A percentile compares a stretch with the other conserved stretches of the same genome.
Evolutionary conservation across 1,140 invertebrate species (phyloP).

Genomic region (Doryteuthis pealeii): DNA sequence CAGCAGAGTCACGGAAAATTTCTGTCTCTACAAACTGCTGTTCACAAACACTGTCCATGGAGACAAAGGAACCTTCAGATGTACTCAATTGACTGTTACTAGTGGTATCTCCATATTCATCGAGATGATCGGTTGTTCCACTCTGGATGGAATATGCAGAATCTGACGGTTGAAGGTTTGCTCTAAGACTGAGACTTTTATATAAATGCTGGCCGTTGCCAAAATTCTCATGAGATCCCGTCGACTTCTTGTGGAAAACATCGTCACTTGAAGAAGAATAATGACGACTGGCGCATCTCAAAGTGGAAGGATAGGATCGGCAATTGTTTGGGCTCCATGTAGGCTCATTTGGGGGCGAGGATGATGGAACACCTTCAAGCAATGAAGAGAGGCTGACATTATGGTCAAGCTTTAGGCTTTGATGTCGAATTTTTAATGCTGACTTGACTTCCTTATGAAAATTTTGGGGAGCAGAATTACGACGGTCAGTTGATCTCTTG

Average conservation of each 20-base stretch:
- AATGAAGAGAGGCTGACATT: neutral
- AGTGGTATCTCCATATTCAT: neutral
- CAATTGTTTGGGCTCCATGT: no score
- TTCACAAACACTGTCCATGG: constrained; percentile 44
- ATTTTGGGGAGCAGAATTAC: no score
- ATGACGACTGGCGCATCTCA: neutral
- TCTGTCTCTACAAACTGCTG: constrained; percentile 36
- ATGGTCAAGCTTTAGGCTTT: neutral
- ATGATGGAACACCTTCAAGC: neutral
- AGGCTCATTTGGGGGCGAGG: no score
- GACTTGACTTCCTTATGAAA: no score
- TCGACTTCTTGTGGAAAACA: neutral
- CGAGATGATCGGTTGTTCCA: constrained; percentile 13
- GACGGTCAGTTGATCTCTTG: no score
- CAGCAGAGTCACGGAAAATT: constrained; percentile 32
- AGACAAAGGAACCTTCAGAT: constrained; percentile 24
- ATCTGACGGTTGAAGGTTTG: constrained; percentile 28
- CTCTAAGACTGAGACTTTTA: neutral
- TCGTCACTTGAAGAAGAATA: neutral
- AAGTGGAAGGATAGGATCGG: neutral
- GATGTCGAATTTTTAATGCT: neutral
- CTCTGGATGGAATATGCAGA: constrained; percentile 42
- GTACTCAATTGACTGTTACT: constrained; percentile 1
- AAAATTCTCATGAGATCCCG: neutral
- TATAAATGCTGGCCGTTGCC: neutral